Evolutionary conservation across 1,140 invertebrate genomes (phyloP).

Genomic region (Dolichoris vasculosae): DNA sequence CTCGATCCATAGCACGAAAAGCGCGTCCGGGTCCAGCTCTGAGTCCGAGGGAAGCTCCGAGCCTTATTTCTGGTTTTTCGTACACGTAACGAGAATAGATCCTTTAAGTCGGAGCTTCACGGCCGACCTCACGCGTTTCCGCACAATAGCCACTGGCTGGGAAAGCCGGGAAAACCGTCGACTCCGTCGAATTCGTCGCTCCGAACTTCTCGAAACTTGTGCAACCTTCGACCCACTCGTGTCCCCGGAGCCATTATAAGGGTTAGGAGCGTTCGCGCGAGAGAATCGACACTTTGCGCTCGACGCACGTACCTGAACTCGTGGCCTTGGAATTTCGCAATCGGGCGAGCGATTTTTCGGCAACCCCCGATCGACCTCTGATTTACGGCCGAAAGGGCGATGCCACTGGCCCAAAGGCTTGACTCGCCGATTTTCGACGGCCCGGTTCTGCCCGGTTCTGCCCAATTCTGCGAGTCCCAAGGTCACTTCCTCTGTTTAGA

Average conservation of each 20-base stretch:
- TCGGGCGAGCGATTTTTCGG: slow-evolving; percentile 21
- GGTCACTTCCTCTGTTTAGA: slow-evolving; percentile 60
- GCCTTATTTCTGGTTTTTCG: no score
- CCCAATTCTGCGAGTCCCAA: slow-evolving; percentile 69
- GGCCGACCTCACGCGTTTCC: slow-evolving; percentile 14
- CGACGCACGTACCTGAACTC: neutral
- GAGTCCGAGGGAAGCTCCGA: neutral
- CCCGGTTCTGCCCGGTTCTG: slow-evolving; percentile 65
- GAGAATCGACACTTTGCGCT: slow-evolving; percentile 20
- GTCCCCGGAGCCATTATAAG: slow-evolving; percentile 22
- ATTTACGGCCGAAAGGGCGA: slow-evolving; percentile 67
- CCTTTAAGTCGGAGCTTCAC: neutral
- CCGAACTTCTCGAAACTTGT: neutral
- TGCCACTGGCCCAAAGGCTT: slow-evolving; percentile 66
- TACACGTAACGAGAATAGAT: neutral
- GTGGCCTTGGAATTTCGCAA: slow-evolving; percentile 38
- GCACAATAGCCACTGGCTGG: neutral
- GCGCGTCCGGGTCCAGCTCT: neutral
- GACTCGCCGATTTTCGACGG: slow-evolving; percentile 26
- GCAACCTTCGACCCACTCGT: neutral
- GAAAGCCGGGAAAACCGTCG: neutral
- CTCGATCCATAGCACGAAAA: slow-evolving; percentile 7
- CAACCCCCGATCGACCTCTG: slow-evolving; percentile 55
- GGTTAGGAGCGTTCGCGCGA: slow-evolving; percentile 46
- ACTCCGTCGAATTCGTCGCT: neutral